A percentile compares a stretch with the other conserved stretches of the same genome.
Evolutionary conservation across 2,113 vertebrate species (phyloP).

Genomic region (Brachyistius frenatus): DNA sequence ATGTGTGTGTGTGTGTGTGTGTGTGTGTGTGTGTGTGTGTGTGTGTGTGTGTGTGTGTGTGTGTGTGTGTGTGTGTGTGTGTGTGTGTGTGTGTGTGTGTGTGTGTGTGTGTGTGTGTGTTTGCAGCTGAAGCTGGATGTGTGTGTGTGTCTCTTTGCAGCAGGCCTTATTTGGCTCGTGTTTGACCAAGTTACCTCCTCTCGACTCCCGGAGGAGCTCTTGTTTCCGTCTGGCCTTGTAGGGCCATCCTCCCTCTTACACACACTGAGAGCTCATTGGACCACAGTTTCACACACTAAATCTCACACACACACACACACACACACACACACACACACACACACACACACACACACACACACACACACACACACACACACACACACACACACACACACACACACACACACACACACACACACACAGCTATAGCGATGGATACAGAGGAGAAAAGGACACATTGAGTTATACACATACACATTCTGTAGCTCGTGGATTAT

Average conservation of each 20-base stretch:
- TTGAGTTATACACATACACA: not conserved
- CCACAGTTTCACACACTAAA: conserved; percentile 21
- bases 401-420: conserved; percentile 44
- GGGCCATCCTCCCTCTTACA: conserved; percentile 75
- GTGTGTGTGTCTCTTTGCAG: conserved; percentile 58
- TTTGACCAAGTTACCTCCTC: conserved; percentile 83
- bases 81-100: conserved; percentile 28
- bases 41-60: conserved; percentile 49
- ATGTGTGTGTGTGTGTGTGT: conserved; percentile 42
- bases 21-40: conserved; percentile 47
- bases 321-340: conserved; percentile 51
- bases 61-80: conserved; percentile 51
- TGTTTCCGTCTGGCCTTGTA: conserved; percentile 83
- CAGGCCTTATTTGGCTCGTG: conserved; percentile 89
- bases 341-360: conserved; percentile 44
- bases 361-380: conserved; percentile 36
- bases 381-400: conserved; percentile 51
- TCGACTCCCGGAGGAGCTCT: conserved; percentile 74
- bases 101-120: conserved; percentile 21
- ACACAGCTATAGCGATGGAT: not conserved
- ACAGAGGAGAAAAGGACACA: conserved; percentile 35
- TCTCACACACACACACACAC: conserved; percentile 40
- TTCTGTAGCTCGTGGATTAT: not conserved
- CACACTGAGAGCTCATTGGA: conserved; percentile 63
- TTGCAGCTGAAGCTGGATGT: conserved; percentile 38